Percentiles rank a stretch among this genome's conserved stretches.
Conservation (phyloP, 2,797 vertebrate genomes). For the Alfaro cultratus region DNA sequence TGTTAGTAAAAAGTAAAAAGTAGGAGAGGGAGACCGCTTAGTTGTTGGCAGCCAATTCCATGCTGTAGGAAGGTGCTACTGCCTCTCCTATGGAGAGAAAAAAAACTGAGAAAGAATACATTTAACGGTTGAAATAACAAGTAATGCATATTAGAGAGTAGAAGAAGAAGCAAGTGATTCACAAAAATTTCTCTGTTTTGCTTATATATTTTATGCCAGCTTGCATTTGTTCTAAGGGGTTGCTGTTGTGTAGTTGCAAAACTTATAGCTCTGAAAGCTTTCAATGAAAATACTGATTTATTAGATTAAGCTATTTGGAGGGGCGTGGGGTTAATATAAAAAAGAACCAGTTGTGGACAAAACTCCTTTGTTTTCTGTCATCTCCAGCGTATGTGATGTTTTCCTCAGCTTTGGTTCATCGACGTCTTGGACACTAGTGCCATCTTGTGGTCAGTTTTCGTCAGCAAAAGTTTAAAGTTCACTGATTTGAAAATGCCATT, state of each 20-base stretch:
- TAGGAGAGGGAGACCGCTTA: too few relatives aligned
- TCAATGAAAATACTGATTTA: neutral
- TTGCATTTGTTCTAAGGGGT: neutral
- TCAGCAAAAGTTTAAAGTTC: slow-evolving; percentile 4
- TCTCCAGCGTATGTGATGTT: neutral
- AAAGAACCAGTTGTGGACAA: neutral
- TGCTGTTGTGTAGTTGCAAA: neutral
- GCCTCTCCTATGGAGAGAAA: too few relatives aligned
- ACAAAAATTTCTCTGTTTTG: neutral
- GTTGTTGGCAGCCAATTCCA: too few relatives aligned
- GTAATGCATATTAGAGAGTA: too few relatives aligned
- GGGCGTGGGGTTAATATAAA: neutral
- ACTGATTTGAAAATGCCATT: slow-evolving; percentile 10
- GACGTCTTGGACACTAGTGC: slow-evolving; percentile 49
- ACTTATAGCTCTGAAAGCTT: neutral
- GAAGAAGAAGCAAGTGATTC: too few relatives aligned
- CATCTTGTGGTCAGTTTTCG: slow-evolving; percentile 62
- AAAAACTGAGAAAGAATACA: too few relatives aligned
- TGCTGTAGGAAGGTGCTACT: too few relatives aligned
- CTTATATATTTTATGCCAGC: neutral
- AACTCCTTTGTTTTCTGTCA: neutral
- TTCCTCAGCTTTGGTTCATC: neutral
- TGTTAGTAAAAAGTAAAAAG: too few relatives aligned
- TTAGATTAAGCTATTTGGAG: too few relatives aligned
- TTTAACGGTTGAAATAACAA: too few relatives aligned